These are phyloP conservation scores for Pachycephala philippinensis DNA, from an alignment of 2,113 vertebrate genomes.

Conservation along the genomic window DNA sequence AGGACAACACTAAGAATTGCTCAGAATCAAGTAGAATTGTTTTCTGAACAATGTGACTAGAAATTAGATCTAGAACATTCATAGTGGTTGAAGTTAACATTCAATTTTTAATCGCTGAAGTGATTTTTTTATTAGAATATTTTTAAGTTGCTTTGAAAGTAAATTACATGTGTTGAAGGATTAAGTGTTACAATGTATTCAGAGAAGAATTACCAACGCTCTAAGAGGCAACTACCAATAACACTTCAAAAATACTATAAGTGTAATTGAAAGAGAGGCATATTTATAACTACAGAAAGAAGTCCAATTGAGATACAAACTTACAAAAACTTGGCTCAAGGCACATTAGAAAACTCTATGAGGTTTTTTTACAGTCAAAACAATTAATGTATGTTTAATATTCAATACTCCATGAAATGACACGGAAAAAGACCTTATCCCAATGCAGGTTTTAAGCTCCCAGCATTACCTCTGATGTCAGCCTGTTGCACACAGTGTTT, in stretches of 20 bases:
- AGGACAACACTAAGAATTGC: neutral
- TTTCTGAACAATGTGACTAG: neutral
- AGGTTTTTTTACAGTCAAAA: neutral
- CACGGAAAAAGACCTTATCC: neutral
- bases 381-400: neutral
- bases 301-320: neutral
- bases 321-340: neutral
- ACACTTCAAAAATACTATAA: neutral
- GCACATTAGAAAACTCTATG: neutral
- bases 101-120: neutral
- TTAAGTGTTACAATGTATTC: neutral
- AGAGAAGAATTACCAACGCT: neutral
- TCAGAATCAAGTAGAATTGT: neutral
- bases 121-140: neutral
- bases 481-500: slow-evolving; percentile 85
- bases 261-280: neutral
- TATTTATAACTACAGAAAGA: neutral
- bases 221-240: neutral
- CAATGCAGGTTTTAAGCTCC: neutral
- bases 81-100: neutral
- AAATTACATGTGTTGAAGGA: neutral
- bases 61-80: neutral
- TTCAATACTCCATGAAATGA: neutral
- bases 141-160: neutral
- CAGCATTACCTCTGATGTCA: slow-evolving; percentile 79